phyloP scores from a whole-genome alignment of 2,797 vertebrate species.

The Poeciliopsis turneri region DNA sequence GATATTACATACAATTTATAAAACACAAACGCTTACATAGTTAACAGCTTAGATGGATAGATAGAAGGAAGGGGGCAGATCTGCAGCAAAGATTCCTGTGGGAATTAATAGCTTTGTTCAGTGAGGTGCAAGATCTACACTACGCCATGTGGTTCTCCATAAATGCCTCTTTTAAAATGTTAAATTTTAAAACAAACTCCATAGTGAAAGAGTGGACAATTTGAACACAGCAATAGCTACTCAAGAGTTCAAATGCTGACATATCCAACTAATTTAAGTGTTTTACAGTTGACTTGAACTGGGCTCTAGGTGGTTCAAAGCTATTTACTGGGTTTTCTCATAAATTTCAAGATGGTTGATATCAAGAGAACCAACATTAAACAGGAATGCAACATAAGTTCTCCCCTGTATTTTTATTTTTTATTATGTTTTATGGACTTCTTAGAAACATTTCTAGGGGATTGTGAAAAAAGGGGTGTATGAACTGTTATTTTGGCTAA shows the following conservation, averaged over 20 bases:
- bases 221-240: background rate
- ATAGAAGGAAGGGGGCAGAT: background rate
- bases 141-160: background rate
- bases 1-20: too few species aligned
- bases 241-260: background rate
- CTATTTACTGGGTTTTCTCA: background rate
- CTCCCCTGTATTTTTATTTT: background rate
- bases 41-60: too few species aligned
- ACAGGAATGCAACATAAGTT: background rate
- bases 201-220: conserved; percentile 4
- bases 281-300: conserved; percentile 12
- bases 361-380: conserved; percentile 8
- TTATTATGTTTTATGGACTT: conserved; percentile 31
- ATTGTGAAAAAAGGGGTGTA: conserved; percentile 1
- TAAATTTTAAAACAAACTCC: background rate
- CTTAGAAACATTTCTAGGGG: conserved; percentile 9
- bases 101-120: background rate
- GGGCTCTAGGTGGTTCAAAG: conserved; percentile 2
- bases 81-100: background rate
- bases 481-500: conserved; percentile 6
- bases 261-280: background rate
- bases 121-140: background rate
- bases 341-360: background rate
- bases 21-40: too few species aligned
- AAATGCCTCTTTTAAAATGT: background rate